phyloP scores from a whole-genome alignment of 2,797 vertebrate genomes.

The Paratrypauchen microcephalus region DNA sequence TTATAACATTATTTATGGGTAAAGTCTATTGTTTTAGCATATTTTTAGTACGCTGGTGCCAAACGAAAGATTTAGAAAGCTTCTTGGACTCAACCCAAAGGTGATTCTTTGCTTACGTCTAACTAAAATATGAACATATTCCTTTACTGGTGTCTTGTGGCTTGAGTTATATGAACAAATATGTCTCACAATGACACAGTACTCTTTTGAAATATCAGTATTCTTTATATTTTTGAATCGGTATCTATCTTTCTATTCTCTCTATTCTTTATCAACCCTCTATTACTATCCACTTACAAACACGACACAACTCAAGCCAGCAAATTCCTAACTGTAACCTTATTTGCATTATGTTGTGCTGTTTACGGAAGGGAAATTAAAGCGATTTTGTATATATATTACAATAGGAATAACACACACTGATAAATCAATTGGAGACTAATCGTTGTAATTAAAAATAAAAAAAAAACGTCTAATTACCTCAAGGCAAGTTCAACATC shows the following conservation, averaged over 20 bases:
- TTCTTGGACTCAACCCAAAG: not conserved
- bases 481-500: slow-evolving; percentile 35
- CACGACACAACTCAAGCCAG: not conserved
- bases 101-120: not conserved
- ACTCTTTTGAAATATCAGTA: not conserved
- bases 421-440: slow-evolving; percentile 29
- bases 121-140: no score
- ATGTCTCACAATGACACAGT: not conserved
- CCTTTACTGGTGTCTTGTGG: not conserved
- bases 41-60: not conserved
- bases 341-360: not conserved
- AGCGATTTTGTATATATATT: slow-evolving; percentile 2
- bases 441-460: slow-evolving; percentile 35
- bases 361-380: not conserved
- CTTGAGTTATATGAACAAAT: not conserved
- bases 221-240: no score
- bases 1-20: not conserved
- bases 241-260: not conserved
- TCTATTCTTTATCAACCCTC: no score
- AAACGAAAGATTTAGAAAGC: not conserved
- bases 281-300: not conserved
- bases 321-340: not conserved
- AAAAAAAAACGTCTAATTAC: slow-evolving; percentile 41
- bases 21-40: slow-evolving; percentile 1
- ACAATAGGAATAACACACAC: slow-evolving; percentile 9